These are phyloP conservation scores for Eclectus roratus DNA, from an alignment of 2,113 vertebrate genomes.

Conservation along the genomic window DNA sequence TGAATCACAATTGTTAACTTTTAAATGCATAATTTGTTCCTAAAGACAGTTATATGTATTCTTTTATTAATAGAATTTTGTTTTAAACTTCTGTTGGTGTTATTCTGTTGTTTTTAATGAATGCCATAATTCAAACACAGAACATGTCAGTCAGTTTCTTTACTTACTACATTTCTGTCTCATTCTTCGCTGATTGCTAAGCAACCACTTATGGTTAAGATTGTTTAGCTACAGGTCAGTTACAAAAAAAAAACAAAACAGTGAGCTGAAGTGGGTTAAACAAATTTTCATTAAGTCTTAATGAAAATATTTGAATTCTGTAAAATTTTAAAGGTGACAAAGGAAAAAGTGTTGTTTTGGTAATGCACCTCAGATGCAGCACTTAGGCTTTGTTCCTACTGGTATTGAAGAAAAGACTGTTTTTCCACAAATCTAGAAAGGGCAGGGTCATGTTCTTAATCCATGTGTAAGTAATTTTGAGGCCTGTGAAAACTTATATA, in stretches of 20 bases:
- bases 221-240: conserved; percentile 22
- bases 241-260: background rate
- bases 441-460: background rate
- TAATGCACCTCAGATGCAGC: background rate
- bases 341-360: background rate
- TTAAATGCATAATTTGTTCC: conserved; percentile 15
- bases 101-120: conserved; percentile 28
- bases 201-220: conserved; percentile 43
- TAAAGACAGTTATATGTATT: background rate
- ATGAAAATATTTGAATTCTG: background rate
- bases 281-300: conserved; percentile 2
- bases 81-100: background rate
- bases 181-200: conserved; percentile 58
- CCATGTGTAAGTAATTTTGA: background rate
- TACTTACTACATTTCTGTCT: conserved; percentile 52
- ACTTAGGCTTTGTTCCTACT: background rate
- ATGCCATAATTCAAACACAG: conserved; percentile 9
- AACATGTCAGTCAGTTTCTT: conserved; percentile 34
- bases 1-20: background rate
- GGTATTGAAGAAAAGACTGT: background rate
- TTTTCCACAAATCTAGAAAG: background rate
- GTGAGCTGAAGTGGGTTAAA: background rate
- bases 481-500: background rate
- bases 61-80: conserved; percentile 34
- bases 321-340: conserved; percentile 4